Base-by-base conservation (phyloP, 2,113 vertebrate genomes). In the Ia io region DNA sequence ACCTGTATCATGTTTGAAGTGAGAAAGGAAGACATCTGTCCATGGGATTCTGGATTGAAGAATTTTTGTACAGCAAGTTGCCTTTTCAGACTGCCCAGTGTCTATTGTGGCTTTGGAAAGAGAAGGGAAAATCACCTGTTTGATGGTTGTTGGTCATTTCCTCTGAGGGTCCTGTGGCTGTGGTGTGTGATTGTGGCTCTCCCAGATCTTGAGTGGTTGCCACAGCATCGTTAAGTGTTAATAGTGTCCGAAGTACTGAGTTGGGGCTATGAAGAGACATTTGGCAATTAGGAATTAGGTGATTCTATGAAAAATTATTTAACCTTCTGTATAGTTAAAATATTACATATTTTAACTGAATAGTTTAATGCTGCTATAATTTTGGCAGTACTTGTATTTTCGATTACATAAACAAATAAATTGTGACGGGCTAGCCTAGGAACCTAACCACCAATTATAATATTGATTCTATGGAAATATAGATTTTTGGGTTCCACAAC, bases 401-500 rank as follows among this genome's bases (percentile, higher is more conserved):
- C 67, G 91, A 22, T 77, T 74, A 73, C n/a, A 51, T 92, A 82
- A 90, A 95, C 94, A 92, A 92, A 88, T 80, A 82, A 53, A 9
- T 76, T 89, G 9, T 67, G 32, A 71, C 85, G 59, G 53, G 59
- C 71, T 95, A 90, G 78, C 80, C 40, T 92, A 86, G 71, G 51
- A 88, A 88, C 17, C 61, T 95, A 88, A 83, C 74, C 35, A 92
- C 25, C 77, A 90, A 78, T 92, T 84, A 83, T 88, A 92, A 80
- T 83, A 92, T 71, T 90, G 35, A 90, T 96, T 93, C 90, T 49
- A 85, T 96, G 85, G 90, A 83, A 95, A 97, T 95, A 84, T 0
- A 95, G 73, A 90, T 76, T 96, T 97, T 96, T 87, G n/a, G 77
- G 61, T 90, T 93, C 25, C 23, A 90, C 82, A 93, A 93, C 71